Evolutionary conservation across 92 coral and sea anemone species (phyloP), one percentile per base, ranked within the genome.

Genomic region (Heliopora coerulea): DNA sequence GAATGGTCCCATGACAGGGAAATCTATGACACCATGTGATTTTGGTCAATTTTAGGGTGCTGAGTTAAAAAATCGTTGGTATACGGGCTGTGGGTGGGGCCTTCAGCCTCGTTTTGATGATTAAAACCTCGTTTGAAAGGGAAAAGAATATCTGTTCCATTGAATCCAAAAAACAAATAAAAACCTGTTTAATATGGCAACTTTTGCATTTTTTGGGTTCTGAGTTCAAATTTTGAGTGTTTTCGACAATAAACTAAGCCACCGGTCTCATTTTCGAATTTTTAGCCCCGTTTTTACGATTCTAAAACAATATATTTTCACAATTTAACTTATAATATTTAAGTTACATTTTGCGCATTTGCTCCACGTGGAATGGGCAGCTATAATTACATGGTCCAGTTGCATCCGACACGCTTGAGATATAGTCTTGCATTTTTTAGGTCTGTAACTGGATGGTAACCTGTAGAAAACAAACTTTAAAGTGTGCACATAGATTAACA

Each of bases 1-100:
- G 68, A 20, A 62, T 62, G 48, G 68, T 62, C 64, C 64, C 64
- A 8, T 34, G 48, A 62, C 41, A 26, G 49, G 49, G 68, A 62
- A 62, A 20, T 62, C 33, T 62, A 62, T 20, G 49, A 62, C 7
- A 62, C 68, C 42, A 62, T 3, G 68, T 62, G 46, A 13, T 29
- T 12, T 62, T 35, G 68, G 68, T 62, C 68, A 62, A 62, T 32
- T 62, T 62, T 10, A 46, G 68, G 46, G 68, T 14, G 68, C 49
- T 35, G 68, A 62, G 20, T 62, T 62, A 8, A 24, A 62, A 62
- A 62, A 62, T 62, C 49, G 68, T 32, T 62, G 68, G 68, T 62
- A 62, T 62, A 62, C 68, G 17, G 68, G 49, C 49, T 62, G 48
- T 62, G 68, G 68, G 68, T 46, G 49, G 68, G 49, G 68, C 68